Conservation (phyloP, 2,797 vertebrate genomes). For the Micropoecilia bifurca region DNA sequence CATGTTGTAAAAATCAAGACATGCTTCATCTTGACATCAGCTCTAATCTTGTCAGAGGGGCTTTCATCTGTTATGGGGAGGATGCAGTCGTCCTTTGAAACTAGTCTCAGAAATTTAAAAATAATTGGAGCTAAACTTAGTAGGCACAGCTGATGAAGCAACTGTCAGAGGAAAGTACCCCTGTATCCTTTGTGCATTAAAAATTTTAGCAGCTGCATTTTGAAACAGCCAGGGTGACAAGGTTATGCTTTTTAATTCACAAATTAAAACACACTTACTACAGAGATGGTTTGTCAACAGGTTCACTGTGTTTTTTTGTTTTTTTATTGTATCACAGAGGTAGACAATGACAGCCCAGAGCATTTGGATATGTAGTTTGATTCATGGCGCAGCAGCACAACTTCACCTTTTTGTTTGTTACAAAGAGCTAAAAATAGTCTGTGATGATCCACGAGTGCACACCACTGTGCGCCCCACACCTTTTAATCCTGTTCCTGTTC, state of each 20-base stretch:
- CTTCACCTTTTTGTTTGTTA: neutral
- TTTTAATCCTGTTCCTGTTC: neutral
- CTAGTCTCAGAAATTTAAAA: constrained; percentile 31
- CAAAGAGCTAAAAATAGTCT: neutral
- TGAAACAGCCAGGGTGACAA: neutral
- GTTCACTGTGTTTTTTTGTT: neutral
- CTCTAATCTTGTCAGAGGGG: constrained; percentile 20
- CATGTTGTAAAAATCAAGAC: constrained; percentile 24
- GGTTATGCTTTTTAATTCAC: neutral
- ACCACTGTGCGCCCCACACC: neutral
- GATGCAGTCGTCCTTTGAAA: constrained; percentile 30
- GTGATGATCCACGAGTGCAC: neutral
- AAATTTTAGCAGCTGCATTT: constrained; percentile 16
- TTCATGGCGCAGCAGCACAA: neutral
- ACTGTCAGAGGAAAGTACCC: constrained; percentile 5
- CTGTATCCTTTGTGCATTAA: neutral
- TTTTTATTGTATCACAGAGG: neutral
- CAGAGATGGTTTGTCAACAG: neutral
- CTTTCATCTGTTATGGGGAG: constrained; percentile 14
- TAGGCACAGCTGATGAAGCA: constrained; percentile 2
- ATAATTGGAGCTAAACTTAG: constrained; percentile 26
- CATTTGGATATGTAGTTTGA: neutral
- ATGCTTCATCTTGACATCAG: constrained; percentile 22
- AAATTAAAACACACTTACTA: neutral
- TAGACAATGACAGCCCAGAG: neutral